Evolutionary conservation across 2,797 vertebrate species (phyloP).

Genomic region (Oceanodroma leucorhoa): DNA sequence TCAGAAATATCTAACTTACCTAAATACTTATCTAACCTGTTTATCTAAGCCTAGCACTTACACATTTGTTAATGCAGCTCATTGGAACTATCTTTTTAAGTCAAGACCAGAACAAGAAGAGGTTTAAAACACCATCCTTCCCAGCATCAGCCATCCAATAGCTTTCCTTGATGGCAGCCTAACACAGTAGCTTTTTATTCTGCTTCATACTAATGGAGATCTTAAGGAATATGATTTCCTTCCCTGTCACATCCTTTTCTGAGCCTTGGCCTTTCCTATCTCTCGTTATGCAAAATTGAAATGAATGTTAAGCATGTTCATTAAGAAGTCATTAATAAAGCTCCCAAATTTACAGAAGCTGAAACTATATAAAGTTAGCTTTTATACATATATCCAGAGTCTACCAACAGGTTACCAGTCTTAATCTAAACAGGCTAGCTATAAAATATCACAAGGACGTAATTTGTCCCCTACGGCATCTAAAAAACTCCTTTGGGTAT

Average conservation of each 20-base stretch:
- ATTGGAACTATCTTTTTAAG: background rate
- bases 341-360: background rate
- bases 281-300: background rate
- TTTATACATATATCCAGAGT: background rate
- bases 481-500: background rate
- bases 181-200: background rate
- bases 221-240: background rate
- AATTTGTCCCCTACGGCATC: background rate
- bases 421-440: background rate
- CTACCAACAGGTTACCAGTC: background rate
- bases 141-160: background rate
- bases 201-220: background rate
- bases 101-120: background rate
- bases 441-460: background rate
- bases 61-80: background rate
- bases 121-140: background rate
- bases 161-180: background rate
- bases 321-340: background rate
- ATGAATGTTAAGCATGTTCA: background rate
- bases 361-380: background rate
- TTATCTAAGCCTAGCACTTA: background rate
- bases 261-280: background rate
- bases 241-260: background rate
- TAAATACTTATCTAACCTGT: background rate
- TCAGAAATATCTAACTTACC: background rate